These are phyloP conservation scores for Iphiclides podalirius DNA, from an alignment of 2,888 invertebrate genomes.

Conservation along the genomic window DNA sequence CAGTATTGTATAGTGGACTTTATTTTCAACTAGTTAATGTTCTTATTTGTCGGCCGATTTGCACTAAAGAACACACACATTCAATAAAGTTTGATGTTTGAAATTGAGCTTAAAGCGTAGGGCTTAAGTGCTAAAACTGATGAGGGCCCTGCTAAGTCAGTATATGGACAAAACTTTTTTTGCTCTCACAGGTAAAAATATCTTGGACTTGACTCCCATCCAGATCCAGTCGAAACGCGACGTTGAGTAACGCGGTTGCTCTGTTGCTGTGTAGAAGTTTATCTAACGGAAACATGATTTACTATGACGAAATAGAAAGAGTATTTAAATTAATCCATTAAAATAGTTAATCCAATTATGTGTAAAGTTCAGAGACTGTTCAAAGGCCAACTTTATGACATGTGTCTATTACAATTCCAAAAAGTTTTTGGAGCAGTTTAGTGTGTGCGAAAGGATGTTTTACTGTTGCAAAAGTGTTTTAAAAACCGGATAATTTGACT, in stretches of 20 bases:
- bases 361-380: slow-evolving; percentile 37
- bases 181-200: slow-evolving; percentile 76
- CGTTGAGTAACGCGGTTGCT: slow-evolving; percentile 43
- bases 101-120: slow-evolving; percentile 15
- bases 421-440: slow-evolving; percentile 47
- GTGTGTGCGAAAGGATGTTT: slow-evolving; percentile 51
- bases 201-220: slow-evolving; percentile 51
- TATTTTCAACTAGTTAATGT: slow-evolving; percentile 6
- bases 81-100: slow-evolving; percentile 39
- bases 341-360: not conserved
- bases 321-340: slow-evolving; percentile 1
- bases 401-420: slow-evolving; percentile 34
- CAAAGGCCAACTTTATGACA: slow-evolving; percentile 33
- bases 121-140: slow-evolving; percentile 28
- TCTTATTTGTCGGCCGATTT: slow-evolving; percentile 28
- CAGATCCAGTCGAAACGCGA: slow-evolving; percentile 69
- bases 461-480: slow-evolving; percentile 32
- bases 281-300: slow-evolving; percentile 13
- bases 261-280: slow-evolving; percentile 16
- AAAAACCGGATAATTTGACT: slow-evolving; percentile 51
- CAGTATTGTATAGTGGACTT: slow-evolving; percentile 22
- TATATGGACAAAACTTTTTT: slow-evolving; percentile 53
- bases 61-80: slow-evolving; percentile 51
- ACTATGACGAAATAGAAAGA: slow-evolving; percentile 6
- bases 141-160: slow-evolving; percentile 37